Evolutionary conservation across 92 coral and sea anemone species (phyloP).

Genomic region (Diadumene lineata): DNA sequence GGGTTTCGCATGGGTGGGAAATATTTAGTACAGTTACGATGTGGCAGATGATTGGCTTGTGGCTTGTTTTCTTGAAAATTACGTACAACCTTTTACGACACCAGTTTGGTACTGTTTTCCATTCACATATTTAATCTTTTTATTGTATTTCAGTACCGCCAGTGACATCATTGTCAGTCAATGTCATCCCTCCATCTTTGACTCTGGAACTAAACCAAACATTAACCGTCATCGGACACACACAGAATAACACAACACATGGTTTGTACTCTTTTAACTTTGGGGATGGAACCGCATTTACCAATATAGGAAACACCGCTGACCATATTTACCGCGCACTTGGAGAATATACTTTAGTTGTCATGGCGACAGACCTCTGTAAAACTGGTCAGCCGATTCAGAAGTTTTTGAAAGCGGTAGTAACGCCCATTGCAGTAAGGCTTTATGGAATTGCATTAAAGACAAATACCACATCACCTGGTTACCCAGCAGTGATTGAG

Average conservation of each 20-base stretch:
- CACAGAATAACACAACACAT: slow-evolving; percentile 22
- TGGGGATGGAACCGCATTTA: slow-evolving; percentile 45
- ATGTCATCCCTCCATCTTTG: slow-evolving; percentile 33
- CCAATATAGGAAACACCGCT: slow-evolving; percentile 19
- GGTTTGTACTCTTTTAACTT: slow-evolving; percentile 50
- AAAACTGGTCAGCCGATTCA: slow-evolving; percentile 10
- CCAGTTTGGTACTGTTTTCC: background rate
- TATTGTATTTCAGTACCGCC: slow-evolving; percentile 37
- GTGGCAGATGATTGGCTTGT: too few relatives aligned
- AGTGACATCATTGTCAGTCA: slow-evolving; percentile 40
- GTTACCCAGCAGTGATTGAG: slow-evolving; percentile 7
- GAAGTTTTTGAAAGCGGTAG: background rate
- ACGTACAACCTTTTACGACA: background rate
- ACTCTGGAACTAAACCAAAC: slow-evolving; percentile 49
- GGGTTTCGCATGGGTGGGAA: too few relatives aligned
- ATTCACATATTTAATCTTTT: background rate
- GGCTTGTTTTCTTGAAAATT: too few relatives aligned
- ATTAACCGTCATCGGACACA: slow-evolving; percentile 23
- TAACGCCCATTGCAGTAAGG: background rate
- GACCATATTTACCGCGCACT: slow-evolving; percentile 32
- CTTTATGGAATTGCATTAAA: slow-evolving; percentile 11
- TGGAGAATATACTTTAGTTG: slow-evolving; percentile 22
- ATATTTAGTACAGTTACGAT: too few relatives aligned
- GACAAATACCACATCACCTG: slow-evolving; percentile 9
- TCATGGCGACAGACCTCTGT: slow-evolving; percentile 30